A percentile compares a stretch with the other conserved stretches of the same genome.
These are phyloP conservation scores for Lasioglossum baleicum DNA, from an alignment of 1,140 invertebrate species.

Conservation along the genomic window DNA sequence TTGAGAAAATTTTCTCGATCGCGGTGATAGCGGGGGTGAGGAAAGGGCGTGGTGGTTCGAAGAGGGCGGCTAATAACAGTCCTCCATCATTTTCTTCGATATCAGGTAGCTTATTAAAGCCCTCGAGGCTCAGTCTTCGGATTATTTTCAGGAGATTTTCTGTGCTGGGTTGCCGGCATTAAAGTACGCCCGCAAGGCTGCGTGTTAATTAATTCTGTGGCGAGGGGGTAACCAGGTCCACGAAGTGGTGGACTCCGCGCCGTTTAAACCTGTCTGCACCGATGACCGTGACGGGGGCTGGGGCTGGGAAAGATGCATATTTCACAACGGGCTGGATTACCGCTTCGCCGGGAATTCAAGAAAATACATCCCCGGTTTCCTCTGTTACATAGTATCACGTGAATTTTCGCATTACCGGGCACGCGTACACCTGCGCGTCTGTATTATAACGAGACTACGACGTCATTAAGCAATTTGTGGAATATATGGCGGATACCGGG, in stretches of 20 bases:
- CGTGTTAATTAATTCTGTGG: constrained; percentile 63
- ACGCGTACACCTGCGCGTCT: neutral
- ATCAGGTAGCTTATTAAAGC: constrained; percentile 44
- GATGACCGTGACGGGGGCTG: constrained; percentile 2
- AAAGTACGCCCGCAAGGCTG: constrained; percentile 45
- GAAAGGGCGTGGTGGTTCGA: too few relatives aligned
- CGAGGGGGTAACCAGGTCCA: constrained; percentile 33
- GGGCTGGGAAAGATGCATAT: constrained; percentile 25
- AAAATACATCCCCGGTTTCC: neutral
- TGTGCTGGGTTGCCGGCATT: constrained; percentile 13
- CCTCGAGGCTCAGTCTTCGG: constrained; percentile 43
- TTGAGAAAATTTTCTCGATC: constrained; percentile 42
- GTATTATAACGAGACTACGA: neutral
- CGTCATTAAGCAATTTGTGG: neutral
- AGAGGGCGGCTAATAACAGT: constrained; percentile 29
- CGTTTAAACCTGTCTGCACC: constrained; percentile 41
- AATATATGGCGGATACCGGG: neutral
- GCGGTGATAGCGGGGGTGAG: neutral
- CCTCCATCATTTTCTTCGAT: constrained; percentile 38
- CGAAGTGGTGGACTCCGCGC: constrained; percentile 23
- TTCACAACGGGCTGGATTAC: constrained; percentile 1
- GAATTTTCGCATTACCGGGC: neutral
- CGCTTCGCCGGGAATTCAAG: neutral
- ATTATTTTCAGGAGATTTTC: constrained; percentile 50
- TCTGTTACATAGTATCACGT: neutral